Base-by-base conservation (phyloP, 1,140 invertebrate genomes). In the Heliconius hewitsoni region DNA sequence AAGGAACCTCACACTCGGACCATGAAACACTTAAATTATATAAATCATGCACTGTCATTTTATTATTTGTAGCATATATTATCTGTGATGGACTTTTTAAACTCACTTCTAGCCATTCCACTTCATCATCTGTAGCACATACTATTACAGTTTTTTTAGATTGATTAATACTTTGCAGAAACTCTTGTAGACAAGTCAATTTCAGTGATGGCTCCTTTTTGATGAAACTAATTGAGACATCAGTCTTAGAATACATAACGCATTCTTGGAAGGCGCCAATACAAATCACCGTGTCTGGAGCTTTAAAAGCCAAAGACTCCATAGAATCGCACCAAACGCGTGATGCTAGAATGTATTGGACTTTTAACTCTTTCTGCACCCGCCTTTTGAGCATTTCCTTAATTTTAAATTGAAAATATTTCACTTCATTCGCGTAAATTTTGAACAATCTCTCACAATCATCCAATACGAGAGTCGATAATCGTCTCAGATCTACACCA, bases 201-300 rank as follows among this genome's bases (percentile, higher is more conserved):
- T 81, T 94, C 90, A 27, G 23, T 27, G 60, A 16, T 30, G 60
- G 87, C 42, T 89, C 85, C 42, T 83, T 84, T 50, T 83, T 85
- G 9, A 93, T 81, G 76, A 93, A 93, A 75, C 85, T 85, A 5
- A 94, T 89, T 0, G 87, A 83, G 18, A 88, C 91, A 73, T 86
- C 87, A 0, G 86, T 82, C 82, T 93, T 92, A 5, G 93, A 91
- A 79, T 95, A 95, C 11, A 94, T 74, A 0, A 94, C 90, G 74
- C 91, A 92, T 81, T 95, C 94, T 82, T 93, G 89, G 42, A 92
- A 91, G 3, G 94, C 88, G 4, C 91, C 86, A 27, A 95, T 91
- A 52, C 90, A 91, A 0, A 95, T 76, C 3, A 94, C 89, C 0
- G 93, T 86, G 79, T 94, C 86, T 2, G 92, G 88, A 0, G 90